Conservation (phyloP, 2,797 vertebrate species). For the Acridotheres tristis region DNA sequence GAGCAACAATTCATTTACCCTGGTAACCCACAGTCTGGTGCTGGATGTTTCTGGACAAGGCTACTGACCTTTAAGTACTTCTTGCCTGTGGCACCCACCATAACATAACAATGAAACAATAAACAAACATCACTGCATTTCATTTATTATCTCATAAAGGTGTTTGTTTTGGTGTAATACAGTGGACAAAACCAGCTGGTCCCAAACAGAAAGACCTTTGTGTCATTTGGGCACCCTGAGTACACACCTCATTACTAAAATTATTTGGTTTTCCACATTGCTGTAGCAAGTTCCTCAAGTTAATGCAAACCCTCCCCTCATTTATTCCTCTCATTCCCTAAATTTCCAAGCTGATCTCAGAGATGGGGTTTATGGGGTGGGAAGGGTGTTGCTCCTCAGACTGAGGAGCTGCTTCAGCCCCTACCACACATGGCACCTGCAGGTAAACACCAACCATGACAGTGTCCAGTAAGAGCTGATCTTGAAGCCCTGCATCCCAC, state of each 20-base stretch:
- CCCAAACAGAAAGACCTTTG: neutral
- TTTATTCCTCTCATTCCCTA: neutral
- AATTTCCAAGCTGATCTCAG: neutral
- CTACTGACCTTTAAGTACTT: slow-evolving; percentile 18
- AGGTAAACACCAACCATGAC: neutral
- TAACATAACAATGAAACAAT: neutral
- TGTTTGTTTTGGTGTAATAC: neutral
- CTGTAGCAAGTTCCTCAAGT: neutral
- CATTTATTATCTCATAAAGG: neutral
- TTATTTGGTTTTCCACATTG: neutral
- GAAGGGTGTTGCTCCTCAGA: neutral
- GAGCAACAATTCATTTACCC: neutral
- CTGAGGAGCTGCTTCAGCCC: neutral
- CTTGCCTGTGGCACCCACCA: neutral
- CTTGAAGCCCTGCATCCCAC: neutral
- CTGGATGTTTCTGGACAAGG: slow-evolving; percentile 25
- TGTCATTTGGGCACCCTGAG: rapidly evolving
- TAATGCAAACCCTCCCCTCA: neutral
- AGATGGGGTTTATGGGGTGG: neutral
- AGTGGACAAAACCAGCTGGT: neutral
- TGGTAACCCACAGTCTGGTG: neutral
- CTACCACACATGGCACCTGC: neutral
- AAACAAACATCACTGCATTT: neutral
- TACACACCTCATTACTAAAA: neutral
- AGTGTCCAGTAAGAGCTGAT: neutral